Evolutionary conservation across 2,888 invertebrate genomes (phyloP).

Genomic region (Ecliptopera silaceata): DNA sequence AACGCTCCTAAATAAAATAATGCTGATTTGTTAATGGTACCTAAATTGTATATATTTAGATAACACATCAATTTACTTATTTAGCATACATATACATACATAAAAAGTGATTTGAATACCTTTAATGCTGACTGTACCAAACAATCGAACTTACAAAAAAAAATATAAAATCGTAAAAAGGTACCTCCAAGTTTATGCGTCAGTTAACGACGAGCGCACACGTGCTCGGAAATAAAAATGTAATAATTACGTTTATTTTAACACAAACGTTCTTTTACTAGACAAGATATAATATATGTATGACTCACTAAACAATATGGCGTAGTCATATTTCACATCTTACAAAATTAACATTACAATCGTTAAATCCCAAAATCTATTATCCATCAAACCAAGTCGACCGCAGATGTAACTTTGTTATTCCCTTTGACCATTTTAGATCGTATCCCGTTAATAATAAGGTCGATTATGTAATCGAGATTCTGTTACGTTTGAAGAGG

Average conservation of each 20-base stretch:
- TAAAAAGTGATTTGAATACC: no score
- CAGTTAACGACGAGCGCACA: conserved; percentile 13
- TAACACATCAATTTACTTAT: no score
- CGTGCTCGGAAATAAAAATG: conserved; percentile 11
- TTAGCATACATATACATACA: no score
- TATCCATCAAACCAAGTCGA: conserved; percentile 11
- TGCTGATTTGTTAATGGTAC: no score
- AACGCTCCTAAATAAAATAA: no score
- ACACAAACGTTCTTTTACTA: conserved; percentile 12
- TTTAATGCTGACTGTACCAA: no score
- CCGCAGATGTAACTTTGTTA: conserved; percentile 17
- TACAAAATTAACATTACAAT: conserved; percentile 28
- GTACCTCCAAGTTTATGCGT: conserved; percentile 9
- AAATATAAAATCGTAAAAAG: no score
- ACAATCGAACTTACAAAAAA: no score
- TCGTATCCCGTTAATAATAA: conserved; percentile 36
- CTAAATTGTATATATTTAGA: no score
- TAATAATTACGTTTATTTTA: conserved; percentile 18
- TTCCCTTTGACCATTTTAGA: conserved; percentile 9
- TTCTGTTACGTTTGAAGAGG: conserved; percentile 52
- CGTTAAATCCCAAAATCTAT: conserved; percentile 8
- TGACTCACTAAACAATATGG: conserved; percentile 22
- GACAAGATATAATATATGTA: conserved; percentile 19
- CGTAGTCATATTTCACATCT: conserved; percentile 19
- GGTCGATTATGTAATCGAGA: conserved; percentile 38